These are phyloP conservation scores for Pampusana beccarii DNA, from an alignment of 2,113 vertebrate genomes.

Conservation along the genomic window DNA sequence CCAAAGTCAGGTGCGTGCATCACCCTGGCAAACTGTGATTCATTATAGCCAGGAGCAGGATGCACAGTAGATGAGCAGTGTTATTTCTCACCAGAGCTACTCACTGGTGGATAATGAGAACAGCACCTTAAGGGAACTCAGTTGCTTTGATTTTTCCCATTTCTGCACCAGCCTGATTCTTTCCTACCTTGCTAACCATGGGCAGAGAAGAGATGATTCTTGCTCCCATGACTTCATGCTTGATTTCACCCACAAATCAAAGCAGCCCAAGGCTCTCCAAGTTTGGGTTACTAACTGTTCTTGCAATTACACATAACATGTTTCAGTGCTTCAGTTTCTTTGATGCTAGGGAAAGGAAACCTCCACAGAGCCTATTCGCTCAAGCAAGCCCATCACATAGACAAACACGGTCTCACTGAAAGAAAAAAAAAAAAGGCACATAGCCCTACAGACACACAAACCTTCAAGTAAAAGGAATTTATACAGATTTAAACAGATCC, in stretches of 20 bases:
- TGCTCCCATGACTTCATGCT: constrained; percentile 28
- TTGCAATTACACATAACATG: neutral
- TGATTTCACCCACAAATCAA: constrained; percentile 30
- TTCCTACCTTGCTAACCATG: neutral
- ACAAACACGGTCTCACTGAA: neutral
- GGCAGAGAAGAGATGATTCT: constrained; percentile 8
- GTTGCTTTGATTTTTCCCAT: constrained; percentile 42
- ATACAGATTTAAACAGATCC: neutral
- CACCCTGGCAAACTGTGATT: constrained; percentile 30
- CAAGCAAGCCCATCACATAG: neutral
- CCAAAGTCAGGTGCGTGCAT: constrained; percentile 27
- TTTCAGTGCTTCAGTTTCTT: neutral
- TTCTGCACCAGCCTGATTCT: constrained; percentile 16
- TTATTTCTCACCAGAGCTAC: constrained; percentile 29
- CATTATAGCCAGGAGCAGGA: constrained; percentile 23
- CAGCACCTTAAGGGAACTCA: constrained; percentile 7
- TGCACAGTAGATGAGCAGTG: neutral
- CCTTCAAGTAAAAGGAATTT: neutral
- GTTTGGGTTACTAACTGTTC: constrained; percentile 27
- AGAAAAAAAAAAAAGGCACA: neutral
- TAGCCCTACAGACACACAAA: neutral
- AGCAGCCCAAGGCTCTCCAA: neutral
- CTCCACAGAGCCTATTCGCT: neutral
- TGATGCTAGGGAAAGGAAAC: neutral
- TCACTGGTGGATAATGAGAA: constrained; percentile 42